These are phyloP conservation scores for Syrmaticus mikado DNA, from an alignment of 2,113 vertebrate genomes.

Conservation along the genomic window DNA sequence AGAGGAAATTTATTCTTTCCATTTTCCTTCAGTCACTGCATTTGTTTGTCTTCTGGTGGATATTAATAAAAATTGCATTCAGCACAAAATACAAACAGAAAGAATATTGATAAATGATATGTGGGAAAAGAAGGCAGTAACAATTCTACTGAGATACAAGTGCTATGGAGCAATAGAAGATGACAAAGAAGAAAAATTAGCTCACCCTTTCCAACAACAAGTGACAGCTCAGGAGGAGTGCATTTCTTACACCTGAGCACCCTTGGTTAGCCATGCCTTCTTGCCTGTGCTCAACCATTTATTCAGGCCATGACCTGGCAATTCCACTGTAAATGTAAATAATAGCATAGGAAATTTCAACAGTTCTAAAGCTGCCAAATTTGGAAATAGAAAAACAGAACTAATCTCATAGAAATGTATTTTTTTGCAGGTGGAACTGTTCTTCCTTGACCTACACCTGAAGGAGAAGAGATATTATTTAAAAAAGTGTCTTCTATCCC, in stretches of 20 bases:
- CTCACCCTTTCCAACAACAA: too few relatives aligned
- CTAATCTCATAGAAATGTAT: not conserved
- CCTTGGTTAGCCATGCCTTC: too few relatives aligned
- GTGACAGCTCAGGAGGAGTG: too few relatives aligned
- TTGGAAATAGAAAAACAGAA: not conserved
- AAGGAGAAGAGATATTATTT: not conserved
- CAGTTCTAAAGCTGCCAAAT: not conserved
- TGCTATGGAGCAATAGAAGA: too few relatives aligned
- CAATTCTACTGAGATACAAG: too few relatives aligned
- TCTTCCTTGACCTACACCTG: not conserved
- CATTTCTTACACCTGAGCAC: too few relatives aligned
- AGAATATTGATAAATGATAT: not conserved
- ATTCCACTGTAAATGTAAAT: not conserved
- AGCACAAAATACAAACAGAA: not conserved
- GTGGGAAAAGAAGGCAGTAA: too few relatives aligned
- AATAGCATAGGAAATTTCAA: not conserved
- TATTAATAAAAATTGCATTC: not conserved
- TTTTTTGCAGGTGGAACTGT: not conserved
- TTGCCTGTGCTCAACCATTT: too few relatives aligned
- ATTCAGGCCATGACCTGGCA: too few relatives aligned
- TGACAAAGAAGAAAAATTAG: too few relatives aligned
- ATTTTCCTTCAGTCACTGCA: not conserved
- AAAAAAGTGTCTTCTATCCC: not conserved
- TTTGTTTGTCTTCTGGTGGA: not conserved
- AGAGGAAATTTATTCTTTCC: not conserved